phyloP scores from a whole-genome alignment of 2,888 invertebrate species.

The Autographa pulchrina region DNA sequence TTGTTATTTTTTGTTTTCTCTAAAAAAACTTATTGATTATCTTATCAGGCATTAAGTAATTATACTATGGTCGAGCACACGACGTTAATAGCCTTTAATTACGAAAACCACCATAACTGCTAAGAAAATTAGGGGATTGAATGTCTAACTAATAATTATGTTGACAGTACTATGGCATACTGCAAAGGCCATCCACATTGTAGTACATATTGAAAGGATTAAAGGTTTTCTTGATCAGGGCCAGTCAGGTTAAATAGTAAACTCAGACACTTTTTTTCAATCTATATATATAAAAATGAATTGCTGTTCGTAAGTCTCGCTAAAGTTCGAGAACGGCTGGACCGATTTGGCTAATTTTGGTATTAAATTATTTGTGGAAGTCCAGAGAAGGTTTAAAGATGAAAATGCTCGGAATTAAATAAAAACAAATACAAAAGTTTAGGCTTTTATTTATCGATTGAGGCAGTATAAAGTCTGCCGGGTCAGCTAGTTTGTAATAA shows the following conservation, averaged over 20 bases:
- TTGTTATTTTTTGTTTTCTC: constrained; percentile 41
- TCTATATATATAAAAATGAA: too few relatives aligned
- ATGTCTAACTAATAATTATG: neutral
- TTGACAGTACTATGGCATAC: neutral
- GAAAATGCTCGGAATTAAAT: too few relatives aligned
- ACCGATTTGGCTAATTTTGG: too few relatives aligned
- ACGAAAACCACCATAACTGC: neutral
- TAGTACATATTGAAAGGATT: neutral
- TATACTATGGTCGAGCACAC: constrained; percentile 10
- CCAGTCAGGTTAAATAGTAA: neutral
- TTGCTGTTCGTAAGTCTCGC: too few relatives aligned
- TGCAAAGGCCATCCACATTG: neutral
- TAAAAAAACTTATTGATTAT: constrained; percentile 29
- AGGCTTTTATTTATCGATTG: too few relatives aligned
- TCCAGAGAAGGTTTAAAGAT: too few relatives aligned
- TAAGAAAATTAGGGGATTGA: neutral
- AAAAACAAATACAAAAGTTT: too few relatives aligned
- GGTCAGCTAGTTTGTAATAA: too few relatives aligned
- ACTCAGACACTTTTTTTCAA: too few relatives aligned
- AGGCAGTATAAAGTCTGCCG: too few relatives aligned
- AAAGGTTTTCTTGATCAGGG: constrained; percentile 1
- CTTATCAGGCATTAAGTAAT: constrained; percentile 23
- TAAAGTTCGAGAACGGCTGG: too few relatives aligned
- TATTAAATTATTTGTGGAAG: too few relatives aligned
- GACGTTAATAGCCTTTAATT: neutral